Base-by-base conservation (phyloP, 2,113 vertebrate species). In the Mohoua ochrocephala region DNA sequence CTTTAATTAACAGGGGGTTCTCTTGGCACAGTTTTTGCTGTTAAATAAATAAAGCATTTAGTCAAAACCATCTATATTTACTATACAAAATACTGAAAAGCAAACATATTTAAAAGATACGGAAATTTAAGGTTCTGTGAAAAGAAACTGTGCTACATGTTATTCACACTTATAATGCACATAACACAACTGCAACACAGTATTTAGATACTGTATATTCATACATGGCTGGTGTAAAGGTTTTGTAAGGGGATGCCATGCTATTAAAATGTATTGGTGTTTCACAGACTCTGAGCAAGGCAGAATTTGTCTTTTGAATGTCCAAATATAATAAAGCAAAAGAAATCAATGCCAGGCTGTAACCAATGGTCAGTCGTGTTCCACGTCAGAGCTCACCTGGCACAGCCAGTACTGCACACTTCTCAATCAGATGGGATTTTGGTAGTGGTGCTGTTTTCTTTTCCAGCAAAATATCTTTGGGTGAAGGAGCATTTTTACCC, bases 21-120 rank as follows among this genome's bases (percentile, higher is more conserved):
- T 98, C 97, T 97, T 96, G 97, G 97, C 98, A 98, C 98, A 98
- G 97, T 97, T 98, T 96, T 97, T 98, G 98, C 98, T 98, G 98
- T 98, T 98, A 98, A 98, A 98, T 98, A 98, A 98, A 98, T 98
- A 98, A 98, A 98, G 97, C 95, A 97, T 98, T 97, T 97, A 98
- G 97, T 98, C 97, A 98, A 98, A 98, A 98, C 97, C 97, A 97
- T 97, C 97, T 98, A 98, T 97, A 97, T 97, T 96, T 96, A 97
- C 98, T 98, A 98, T 98, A 98, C 95, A 97, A 97, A 97, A 97
- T 96, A 95, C 87, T 94, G 97, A 92, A 95, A 94, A 89, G 89
- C 70, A 74, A 93, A 84, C 42, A 27, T 89, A 77, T 95, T 96
- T 82, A 92, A 94, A 97, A 96, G 96, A 79, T 94, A 96, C 0